Percentiles rank a stretch among this genome's conserved stretches.
phyloP scores from a whole-genome alignment of 2,113 vertebrate species.

The Pteronura brasiliensis region DNA sequence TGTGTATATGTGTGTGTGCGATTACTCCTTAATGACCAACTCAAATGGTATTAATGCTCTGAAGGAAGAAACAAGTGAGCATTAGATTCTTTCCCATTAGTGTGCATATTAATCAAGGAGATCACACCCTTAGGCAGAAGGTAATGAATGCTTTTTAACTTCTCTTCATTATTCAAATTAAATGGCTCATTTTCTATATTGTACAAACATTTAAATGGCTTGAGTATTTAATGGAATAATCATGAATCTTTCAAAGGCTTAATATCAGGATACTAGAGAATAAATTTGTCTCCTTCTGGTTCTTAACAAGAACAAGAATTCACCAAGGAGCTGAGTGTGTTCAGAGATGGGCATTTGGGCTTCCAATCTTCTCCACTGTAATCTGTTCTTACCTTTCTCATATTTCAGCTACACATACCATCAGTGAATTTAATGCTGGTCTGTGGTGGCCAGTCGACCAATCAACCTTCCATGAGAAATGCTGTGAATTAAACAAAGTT shows the following conservation, averaged over 20 bases:
- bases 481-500: neutral
- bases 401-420: neutral
- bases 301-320: neutral
- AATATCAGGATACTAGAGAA: neutral
- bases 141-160: constrained; percentile 38
- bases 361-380: neutral
- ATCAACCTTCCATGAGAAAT: neutral
- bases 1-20: neutral
- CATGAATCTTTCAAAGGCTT: neutral
- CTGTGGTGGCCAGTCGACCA: neutral
- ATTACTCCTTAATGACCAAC: constrained; percentile 52
- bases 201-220: neutral
- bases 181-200: constrained; percentile 18
- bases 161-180: neutral
- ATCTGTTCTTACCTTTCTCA: constrained; percentile 21
- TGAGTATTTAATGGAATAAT: constrained; percentile 22
- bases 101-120: constrained; percentile 20
- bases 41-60: constrained; percentile 10
- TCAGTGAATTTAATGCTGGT: neutral
- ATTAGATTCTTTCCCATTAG: constrained; percentile 6
- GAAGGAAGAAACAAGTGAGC: constrained; percentile 31
- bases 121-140: constrained; percentile 6
- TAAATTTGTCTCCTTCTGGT: neutral
- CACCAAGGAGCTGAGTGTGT: neutral
- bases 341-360: neutral